Percentiles rank a stretch among this genome's conserved stretches.
These are phyloP conservation scores for Syritta pipiens DNA, from an alignment of 2,888 invertebrate genomes.

Conservation along the genomic window DNA sequence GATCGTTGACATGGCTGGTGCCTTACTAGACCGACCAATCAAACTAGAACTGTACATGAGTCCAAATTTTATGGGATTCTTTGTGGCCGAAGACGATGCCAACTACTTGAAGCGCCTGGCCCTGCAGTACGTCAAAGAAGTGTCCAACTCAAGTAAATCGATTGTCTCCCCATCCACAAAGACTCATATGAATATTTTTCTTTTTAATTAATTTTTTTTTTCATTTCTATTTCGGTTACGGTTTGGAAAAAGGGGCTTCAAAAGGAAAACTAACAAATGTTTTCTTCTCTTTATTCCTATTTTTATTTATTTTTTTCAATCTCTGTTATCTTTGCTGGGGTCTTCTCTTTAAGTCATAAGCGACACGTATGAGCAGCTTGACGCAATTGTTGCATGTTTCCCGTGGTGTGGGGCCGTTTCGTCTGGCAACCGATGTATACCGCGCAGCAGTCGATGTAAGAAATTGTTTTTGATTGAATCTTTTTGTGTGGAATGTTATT, in stretches of 20 bases:
- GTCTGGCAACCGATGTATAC: constrained; percentile 83
- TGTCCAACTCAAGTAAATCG: constrained; percentile 87
- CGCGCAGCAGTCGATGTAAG: constrained; percentile 84
- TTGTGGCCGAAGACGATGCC: constrained; percentile 90
- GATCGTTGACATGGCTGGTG: constrained; percentile 86
- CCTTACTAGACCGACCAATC: constrained; percentile 83
- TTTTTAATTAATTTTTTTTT: constrained; percentile 28
- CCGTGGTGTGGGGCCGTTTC: constrained; percentile 85
- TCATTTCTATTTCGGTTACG: constrained; percentile 40
- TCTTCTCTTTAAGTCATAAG: constrained; percentile 76
- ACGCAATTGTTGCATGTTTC: constrained; percentile 88
- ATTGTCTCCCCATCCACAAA: no score
- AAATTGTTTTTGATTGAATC: constrained; percentile 55
- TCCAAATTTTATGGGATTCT: constrained; percentile 94
- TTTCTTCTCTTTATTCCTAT: constrained; percentile 43
- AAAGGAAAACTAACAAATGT: constrained; percentile 54
- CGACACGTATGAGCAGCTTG: constrained; percentile 87
- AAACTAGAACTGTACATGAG: constrained; percentile 91
- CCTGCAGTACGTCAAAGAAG: constrained; percentile 89
- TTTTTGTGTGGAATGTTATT: constrained; percentile 7
- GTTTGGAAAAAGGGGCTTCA: constrained; percentile 27
- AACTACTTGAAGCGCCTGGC: constrained; percentile 89
- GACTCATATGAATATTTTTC: no score
- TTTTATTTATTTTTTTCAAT: constrained; percentile 16
- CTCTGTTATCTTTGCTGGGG: no score